phyloP scores from a whole-genome alignment of 2,888 invertebrate genomes.

The Fragum whitleyi region DNA sequence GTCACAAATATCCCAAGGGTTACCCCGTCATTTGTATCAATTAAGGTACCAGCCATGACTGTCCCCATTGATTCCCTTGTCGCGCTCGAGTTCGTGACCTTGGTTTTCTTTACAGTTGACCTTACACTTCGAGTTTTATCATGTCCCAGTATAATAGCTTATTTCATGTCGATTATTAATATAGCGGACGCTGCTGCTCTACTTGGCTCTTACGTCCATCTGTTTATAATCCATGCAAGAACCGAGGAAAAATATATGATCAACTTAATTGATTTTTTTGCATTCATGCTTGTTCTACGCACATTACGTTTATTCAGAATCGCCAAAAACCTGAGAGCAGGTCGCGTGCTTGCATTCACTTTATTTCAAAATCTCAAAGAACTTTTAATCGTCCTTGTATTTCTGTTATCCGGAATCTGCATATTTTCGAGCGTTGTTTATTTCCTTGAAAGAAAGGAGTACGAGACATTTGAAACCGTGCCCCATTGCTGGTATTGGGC shows the following conservation, averaged over 20 bases:
- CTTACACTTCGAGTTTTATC: conserved; percentile 26
- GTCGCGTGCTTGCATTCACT: conserved; percentile 32
- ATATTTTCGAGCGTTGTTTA: conserved; percentile 36
- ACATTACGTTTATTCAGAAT: conserved; percentile 37
- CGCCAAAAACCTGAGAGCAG: conserved; percentile 23
- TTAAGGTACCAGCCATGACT: conserved; percentile 39
- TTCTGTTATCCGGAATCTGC: conserved; percentile 31
- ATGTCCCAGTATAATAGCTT: conserved; percentile 29
- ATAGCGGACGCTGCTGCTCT: conserved; percentile 31
- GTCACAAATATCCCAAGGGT: neutral
- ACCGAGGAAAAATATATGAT: conserved; percentile 10
- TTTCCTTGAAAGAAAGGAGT: conserved; percentile 5
- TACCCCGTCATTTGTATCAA: neutral
- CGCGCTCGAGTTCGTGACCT: conserved; percentile 20
- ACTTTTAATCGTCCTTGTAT: conserved; percentile 26
- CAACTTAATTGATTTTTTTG: conserved; percentile 27
- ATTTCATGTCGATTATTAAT: conserved; percentile 43
- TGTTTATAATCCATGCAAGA: neutral
- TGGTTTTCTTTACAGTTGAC: conserved; percentile 40
- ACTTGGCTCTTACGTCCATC: conserved; percentile 20
- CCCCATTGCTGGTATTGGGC: conserved; percentile 50
- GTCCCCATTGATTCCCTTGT: conserved; percentile 14
- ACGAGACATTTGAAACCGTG: conserved; percentile 17
- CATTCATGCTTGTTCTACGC: conserved; percentile 27
- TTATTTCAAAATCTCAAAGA: conserved; percentile 32